Percentiles rank a stretch among this genome's conserved stretches.
These are phyloP conservation scores for Marmota monax DNA, from an alignment of 2,113 vertebrate species.

Conservation along the genomic window DNA sequence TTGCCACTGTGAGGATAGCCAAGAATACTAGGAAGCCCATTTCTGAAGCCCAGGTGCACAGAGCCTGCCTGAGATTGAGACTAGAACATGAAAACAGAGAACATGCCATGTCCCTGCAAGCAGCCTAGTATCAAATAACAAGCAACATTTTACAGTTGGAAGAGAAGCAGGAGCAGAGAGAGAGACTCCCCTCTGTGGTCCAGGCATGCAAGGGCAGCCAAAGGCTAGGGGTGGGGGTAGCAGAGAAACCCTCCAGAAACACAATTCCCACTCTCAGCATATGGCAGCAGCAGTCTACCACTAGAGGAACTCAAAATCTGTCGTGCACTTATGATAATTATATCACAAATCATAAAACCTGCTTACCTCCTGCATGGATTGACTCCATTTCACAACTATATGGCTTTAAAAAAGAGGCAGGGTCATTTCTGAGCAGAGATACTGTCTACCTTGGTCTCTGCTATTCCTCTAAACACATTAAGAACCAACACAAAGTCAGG, in stretches of 20 bases:
- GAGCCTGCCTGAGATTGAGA: not conserved
- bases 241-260: not conserved
- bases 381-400: constrained; percentile 44
- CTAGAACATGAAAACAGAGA: not conserved
- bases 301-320: not conserved
- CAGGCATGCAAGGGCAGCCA: constrained; percentile 33
- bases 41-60: not conserved
- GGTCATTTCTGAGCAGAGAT: not conserved
- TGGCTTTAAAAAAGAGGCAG: not conserved
- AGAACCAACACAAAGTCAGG: not conserved
- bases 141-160: not conserved
- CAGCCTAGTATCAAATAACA: constrained; percentile 19
- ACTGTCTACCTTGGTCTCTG: not conserved
- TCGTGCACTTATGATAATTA: not conserved
- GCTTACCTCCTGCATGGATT: not conserved
- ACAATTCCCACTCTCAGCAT: not conserved
- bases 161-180: constrained; percentile 17
- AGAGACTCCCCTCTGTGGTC: constrained; percentile 49
- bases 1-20: not conserved
- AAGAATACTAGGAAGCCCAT: not conserved
- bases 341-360: constrained; percentile 34
- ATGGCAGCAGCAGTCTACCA: not conserved
- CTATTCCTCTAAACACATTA: constrained; percentile 39
- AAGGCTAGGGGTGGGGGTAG: not conserved
- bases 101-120: not conserved